Evolutionary conservation across 2,113 vertebrate species (phyloP).

Genomic region (Psittacula cyanocephala): DNA sequence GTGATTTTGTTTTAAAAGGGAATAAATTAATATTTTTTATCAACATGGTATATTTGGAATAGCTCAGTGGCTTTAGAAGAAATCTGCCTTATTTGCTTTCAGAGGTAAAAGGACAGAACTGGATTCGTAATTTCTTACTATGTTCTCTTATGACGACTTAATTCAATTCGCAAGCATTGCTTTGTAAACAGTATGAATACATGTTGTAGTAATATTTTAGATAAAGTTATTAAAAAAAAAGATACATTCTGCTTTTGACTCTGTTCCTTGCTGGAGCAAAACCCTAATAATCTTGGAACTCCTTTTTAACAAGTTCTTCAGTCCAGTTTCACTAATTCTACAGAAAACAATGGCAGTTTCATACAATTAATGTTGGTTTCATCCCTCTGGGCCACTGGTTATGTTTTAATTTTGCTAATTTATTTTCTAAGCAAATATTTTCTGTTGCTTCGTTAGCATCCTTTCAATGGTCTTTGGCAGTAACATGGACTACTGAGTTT

Average conservation of each 20-base stretch:
- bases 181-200: background rate
- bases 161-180: background rate
- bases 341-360: background rate
- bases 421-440: slow-evolving; percentile 10
- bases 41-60: background rate
- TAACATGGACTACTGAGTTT: background rate
- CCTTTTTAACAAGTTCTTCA: background rate
- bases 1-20: background rate
- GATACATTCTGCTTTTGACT: background rate
- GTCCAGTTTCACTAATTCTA: background rate
- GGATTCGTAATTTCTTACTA: background rate
- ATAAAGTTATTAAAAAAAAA: background rate
- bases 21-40: background rate
- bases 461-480: slow-evolving; percentile 33
- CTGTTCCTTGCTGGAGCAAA: background rate
- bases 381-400: background rate
- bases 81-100: background rate
- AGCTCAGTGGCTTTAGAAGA: background rate
- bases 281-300: background rate
- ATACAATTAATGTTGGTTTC: background rate
- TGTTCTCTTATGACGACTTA: background rate
- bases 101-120: background rate
- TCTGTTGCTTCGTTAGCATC: slow-evolving; percentile 22
- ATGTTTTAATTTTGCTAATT: slow-evolving; percentile 14
- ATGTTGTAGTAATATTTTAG: background rate